These are phyloP conservation scores for Andrena flavipes DNA, from an alignment of 2,888 invertebrate genomes.

Conservation along the genomic window DNA sequence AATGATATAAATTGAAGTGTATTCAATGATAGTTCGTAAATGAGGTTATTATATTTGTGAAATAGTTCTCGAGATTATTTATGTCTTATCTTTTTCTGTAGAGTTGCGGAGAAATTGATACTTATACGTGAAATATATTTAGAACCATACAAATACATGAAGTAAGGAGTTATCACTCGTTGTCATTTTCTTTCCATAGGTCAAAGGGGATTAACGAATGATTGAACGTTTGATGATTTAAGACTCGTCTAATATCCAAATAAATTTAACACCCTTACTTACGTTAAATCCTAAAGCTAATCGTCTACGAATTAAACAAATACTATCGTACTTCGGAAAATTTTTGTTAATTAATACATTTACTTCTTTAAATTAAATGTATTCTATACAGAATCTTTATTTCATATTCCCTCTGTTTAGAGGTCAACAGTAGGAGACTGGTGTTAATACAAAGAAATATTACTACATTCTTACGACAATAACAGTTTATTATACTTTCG, in stretches of 20 bases:
- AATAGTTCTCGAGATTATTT: not conserved
- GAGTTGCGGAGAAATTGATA: not conserved
- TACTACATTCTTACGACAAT: not conserved
- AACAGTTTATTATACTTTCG: not conserved
- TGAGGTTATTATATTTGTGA: no score
- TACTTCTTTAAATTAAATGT: not conserved
- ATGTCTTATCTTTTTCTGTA: not conserved
- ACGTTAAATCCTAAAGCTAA: not conserved
- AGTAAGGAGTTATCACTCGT: not conserved
- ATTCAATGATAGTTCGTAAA: not conserved
- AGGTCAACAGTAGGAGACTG: no score
- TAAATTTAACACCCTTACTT: not conserved
- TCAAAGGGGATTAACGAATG: not conserved
- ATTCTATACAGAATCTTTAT: no score
- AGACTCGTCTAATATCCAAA: not conserved
- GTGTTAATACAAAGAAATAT: not conserved
- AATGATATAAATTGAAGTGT: not conserved
- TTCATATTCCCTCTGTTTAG: no score
- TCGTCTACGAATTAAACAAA: not conserved
- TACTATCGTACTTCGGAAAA: not conserved
- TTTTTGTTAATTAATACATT: not conserved
- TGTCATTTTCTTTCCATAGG: not conserved
- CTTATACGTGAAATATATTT: not conserved
- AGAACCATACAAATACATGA: not conserved
- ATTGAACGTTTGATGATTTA: conserved; percentile 1